Conservation (phyloP, 2,113 vertebrate genomes). For the Miniopterus natalensis region DNA sequence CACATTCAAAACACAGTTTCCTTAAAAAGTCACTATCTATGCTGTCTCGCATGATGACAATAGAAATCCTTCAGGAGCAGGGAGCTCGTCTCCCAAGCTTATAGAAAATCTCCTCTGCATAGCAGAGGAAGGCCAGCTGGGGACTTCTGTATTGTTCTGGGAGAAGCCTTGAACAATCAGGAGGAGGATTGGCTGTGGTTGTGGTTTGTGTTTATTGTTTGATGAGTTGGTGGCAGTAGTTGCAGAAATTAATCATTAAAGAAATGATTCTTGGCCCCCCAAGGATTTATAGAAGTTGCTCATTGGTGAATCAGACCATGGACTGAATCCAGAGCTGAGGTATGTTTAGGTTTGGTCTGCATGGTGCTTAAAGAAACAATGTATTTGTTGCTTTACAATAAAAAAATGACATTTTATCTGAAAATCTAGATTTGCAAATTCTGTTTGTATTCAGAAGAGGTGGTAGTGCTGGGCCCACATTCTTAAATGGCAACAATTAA, state of each 20-base stretch:
- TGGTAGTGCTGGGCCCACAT: neutral
- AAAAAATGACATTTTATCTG: neutral
- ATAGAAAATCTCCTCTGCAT: neutral
- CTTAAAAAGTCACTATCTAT: conserved; percentile 72
- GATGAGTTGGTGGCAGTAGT: neutral
- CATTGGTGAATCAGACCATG: neutral
- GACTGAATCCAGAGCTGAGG: neutral
- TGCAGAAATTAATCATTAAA: neutral
- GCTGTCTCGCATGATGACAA: conserved; percentile 51
- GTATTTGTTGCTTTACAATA: neutral
- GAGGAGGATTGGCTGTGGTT: neutral
- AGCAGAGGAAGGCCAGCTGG: neutral
- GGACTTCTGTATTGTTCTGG: neutral
- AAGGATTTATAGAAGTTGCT: neutral
- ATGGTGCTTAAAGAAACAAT: neutral
- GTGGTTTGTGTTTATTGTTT: neutral
- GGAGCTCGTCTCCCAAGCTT: neutral
- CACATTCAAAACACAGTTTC: conserved; percentile 49
- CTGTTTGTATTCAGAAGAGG: conserved; percentile 3
- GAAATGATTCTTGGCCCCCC: neutral
- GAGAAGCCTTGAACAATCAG: neutral
- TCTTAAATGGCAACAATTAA: neutral
- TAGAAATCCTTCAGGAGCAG: conserved; percentile 56
- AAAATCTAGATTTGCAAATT: conserved; percentile 24
- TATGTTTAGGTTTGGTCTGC: neutral